A percentile compares a stretch with the other conserved stretches of the same genome.
Conservation (phyloP, 2,113 vertebrate species). For the Rynchops niger region DNA sequence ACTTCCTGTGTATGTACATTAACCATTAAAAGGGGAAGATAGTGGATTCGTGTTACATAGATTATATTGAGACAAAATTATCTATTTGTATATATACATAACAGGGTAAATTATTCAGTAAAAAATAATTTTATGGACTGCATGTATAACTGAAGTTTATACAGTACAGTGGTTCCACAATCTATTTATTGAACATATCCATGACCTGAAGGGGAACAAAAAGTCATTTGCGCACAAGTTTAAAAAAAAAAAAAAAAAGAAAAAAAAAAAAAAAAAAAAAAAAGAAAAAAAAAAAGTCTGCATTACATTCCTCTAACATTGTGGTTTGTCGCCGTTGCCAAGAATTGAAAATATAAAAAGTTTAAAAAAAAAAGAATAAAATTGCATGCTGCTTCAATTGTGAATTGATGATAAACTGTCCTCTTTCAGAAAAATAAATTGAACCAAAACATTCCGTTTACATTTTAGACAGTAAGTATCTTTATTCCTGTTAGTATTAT, state of each 20-base stretch:
- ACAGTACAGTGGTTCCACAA: constrained; percentile 99
- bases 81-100: constrained; percentile 99
- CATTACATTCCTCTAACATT: constrained; percentile 97
- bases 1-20: constrained; percentile 99
- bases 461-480: constrained; percentile 95
- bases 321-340: constrained; percentile 99
- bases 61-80: constrained; percentile 99
- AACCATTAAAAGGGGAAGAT: constrained; percentile 99
- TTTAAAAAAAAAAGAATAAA: constrained; percentile 83
- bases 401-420: constrained; percentile 96
- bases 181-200: constrained; percentile 99
- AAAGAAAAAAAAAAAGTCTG: constrained; percentile 69
- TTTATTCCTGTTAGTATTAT: constrained; percentile 94
- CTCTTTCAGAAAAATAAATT: constrained; percentile 90
- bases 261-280: constrained; percentile 56
- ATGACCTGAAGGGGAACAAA: constrained; percentile 95
- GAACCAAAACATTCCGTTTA: constrained; percentile 98
- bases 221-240: constrained; percentile 97
- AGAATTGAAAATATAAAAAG: constrained; percentile 92
- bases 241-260: constrained; percentile 56
- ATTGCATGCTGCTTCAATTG: constrained; percentile 99
- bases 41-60: constrained; percentile 95
- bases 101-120: constrained; percentile 99
- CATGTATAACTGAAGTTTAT: constrained; percentile 99
- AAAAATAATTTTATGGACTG: constrained; percentile 99